These are phyloP conservation scores for Argopecten irradians DNA, from an alignment of 1,140 invertebrate species.

Conservation along the genomic window DNA sequence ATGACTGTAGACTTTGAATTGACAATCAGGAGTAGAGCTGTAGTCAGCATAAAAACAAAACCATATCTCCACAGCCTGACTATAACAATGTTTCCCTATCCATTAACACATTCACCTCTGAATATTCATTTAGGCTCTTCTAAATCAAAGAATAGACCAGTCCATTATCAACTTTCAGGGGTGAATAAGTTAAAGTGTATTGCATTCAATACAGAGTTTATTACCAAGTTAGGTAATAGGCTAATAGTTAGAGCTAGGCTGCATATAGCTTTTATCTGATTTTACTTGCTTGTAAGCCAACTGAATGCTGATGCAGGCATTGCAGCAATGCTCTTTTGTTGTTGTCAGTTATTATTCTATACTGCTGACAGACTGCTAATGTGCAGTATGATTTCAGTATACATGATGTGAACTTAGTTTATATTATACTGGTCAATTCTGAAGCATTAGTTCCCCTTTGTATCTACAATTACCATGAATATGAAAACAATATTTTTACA, in stretches of 20 bases:
- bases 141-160: no score
- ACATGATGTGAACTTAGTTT: background rate
- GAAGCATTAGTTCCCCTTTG: background rate
- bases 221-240: no score
- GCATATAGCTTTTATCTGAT: no score
- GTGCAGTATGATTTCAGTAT: background rate
- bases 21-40: constrained; percentile 7
- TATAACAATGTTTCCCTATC: no score
- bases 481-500: background rate
- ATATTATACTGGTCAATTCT: background rate
- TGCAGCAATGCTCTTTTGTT: background rate
- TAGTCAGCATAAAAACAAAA: background rate
- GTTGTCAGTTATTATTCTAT: background rate
- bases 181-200: no score
- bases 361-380: background rate
- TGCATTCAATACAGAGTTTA: background rate
- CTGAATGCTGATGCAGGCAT: no score
- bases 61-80: no score
- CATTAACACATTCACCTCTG: no score
- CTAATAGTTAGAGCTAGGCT: no score
- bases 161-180: no score
- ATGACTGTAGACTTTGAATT: background rate
- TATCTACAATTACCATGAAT: background rate
- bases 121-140: no score
- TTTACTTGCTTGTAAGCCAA: no score